Percentiles rank a stretch among this genome's conserved stretches.
phyloP scores from a whole-genome alignment of 2,113 vertebrate species.

The Polypterus bichir region DNA sequence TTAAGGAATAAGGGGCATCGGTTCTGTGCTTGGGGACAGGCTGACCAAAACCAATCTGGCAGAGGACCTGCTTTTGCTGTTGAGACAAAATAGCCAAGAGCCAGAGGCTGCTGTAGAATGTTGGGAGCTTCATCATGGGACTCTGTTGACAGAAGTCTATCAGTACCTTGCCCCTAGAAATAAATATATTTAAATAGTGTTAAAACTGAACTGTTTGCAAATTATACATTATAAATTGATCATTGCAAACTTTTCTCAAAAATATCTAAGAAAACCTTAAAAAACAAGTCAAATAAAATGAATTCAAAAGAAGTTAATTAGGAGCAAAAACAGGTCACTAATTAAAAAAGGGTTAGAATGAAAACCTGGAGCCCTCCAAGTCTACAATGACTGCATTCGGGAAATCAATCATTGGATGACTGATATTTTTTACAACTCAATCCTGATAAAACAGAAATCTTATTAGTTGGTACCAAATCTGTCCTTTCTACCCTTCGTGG shows the following conservation, averaged over 20 bases:
- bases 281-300: too few species aligned
- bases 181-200: neutral
- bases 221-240: neutral
- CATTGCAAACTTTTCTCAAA: neutral
- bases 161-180: conserved; percentile 79
- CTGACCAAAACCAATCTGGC: conserved; percentile 98
- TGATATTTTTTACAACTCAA: too few species aligned
- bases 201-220: neutral
- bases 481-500: too few species aligned
- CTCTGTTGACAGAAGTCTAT: conserved; percentile 79
- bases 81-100: conserved; percentile 93
- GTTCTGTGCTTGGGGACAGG: conserved; percentile 96
- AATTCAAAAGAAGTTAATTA: too few species aligned
- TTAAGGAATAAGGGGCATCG: conserved; percentile 90
- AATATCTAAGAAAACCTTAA: too few species aligned
- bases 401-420: too few species aligned
- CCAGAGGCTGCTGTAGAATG: conserved; percentile 96
- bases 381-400: too few species aligned
- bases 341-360: too few species aligned
- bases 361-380: too few species aligned
- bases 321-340: too few species aligned
- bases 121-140: conserved; percentile 94
- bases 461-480: too few species aligned
- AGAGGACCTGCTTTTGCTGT: conserved; percentile 85
- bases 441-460: too few species aligned